These are phyloP conservation scores for Strigamia transsilvanica DNA, from an alignment of 2,888 invertebrate species.

Conservation along the genomic window DNA sequence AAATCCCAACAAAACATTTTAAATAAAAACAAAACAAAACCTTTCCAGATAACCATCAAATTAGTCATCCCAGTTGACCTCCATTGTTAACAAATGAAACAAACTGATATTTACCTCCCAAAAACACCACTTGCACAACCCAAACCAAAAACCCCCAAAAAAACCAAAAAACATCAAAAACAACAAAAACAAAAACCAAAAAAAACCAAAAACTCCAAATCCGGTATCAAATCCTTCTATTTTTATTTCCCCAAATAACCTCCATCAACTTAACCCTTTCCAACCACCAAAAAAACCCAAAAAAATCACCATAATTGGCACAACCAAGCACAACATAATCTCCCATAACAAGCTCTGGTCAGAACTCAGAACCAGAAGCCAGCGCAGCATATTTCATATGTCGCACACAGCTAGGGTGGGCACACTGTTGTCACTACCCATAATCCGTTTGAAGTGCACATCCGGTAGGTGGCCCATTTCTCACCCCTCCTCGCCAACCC, in stretches of 20 bases:
- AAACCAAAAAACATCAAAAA: too few species aligned
- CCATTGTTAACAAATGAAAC: too few species aligned
- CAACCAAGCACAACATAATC: not conserved
- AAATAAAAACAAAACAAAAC: too few species aligned
- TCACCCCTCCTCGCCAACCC: conserved; percentile 2
- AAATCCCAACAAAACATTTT: too few species aligned
- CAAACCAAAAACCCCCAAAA: too few species aligned
- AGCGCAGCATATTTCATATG: not conserved
- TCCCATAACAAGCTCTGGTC: not conserved
- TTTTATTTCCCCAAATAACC: not conserved
- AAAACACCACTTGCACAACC: too few species aligned
- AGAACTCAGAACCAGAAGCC: not conserved
- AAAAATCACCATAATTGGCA: not conserved
- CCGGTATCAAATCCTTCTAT: too few species aligned
- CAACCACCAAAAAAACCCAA: not conserved
- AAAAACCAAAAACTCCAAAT: too few species aligned
- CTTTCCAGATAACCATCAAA: too few species aligned
- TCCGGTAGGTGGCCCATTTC: conserved; percentile 41
- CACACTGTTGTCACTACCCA: not conserved
- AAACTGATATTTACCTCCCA: too few species aligned
- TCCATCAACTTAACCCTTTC: not conserved
- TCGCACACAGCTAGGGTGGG: not conserved
- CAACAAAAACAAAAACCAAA: too few species aligned
- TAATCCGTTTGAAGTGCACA: conserved; percentile 32
- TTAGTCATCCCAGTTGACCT: too few species aligned